Evolutionary conservation across 2,888 invertebrate species (phyloP).

Genomic region (Cerceris ruficornis): DNA sequence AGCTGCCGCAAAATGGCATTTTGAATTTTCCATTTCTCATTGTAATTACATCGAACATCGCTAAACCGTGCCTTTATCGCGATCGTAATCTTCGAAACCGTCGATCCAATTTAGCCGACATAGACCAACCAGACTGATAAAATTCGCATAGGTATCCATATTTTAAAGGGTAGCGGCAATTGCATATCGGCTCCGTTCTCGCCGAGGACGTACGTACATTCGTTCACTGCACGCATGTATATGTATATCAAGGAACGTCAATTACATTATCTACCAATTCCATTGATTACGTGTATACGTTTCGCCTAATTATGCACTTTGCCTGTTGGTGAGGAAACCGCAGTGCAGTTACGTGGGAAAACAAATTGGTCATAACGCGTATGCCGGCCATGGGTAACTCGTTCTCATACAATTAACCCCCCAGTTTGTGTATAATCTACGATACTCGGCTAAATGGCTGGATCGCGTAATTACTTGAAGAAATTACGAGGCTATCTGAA

Average conservation of each 20-base stretch:
- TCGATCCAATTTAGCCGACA: background rate
- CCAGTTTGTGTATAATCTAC: slow-evolving; percentile 10
- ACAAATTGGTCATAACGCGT: slow-evolving; percentile 49
- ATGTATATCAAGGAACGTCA: slow-evolving; percentile 46
- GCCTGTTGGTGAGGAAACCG: slow-evolving; percentile 44
- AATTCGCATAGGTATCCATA: slow-evolving; percentile 15
- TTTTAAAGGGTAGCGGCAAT: slow-evolving; percentile 11
- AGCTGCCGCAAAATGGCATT: too few species aligned
- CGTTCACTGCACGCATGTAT: too few species aligned
- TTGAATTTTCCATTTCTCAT: background rate
- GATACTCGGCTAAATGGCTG: slow-evolving; percentile 40
- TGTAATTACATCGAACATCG: background rate
- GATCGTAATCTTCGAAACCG: background rate
- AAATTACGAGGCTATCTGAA: slow-evolving; percentile 42
- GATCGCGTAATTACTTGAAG: slow-evolving; percentile 47
- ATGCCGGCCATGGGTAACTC: slow-evolving; percentile 39
- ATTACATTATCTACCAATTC: slow-evolving; percentile 47
- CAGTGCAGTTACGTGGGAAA: slow-evolving; percentile 38
- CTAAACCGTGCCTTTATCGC: slow-evolving; percentile 1
- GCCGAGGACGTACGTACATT: slow-evolving; percentile 10
- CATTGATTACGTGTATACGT: slow-evolving; percentile 49
- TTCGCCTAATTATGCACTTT: slow-evolving; percentile 55
- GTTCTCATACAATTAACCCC: slow-evolving; percentile 39
- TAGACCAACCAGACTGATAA: slow-evolving; percentile 6
- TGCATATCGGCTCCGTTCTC: background rate